phyloP scores from a whole-genome alignment of 2,113 vertebrate genomes.

The Naja naja region DNA sequence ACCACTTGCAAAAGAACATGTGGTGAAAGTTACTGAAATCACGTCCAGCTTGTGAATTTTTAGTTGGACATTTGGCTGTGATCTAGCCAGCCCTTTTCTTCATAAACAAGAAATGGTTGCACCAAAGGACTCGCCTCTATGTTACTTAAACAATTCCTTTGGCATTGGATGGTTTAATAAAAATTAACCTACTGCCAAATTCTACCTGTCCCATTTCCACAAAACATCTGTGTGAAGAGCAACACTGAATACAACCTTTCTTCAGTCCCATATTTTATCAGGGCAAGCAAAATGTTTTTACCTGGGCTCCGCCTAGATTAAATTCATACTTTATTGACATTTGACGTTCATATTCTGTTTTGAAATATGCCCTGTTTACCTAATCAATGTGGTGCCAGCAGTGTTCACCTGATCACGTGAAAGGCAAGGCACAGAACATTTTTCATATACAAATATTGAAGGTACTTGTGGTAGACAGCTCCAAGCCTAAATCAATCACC shows the following conservation, averaged over 20 bases:
- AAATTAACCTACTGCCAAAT: neutral
- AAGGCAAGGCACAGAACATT: neutral
- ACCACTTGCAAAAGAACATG: neutral
- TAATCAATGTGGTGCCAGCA: conserved; percentile 15
- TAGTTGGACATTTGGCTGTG: neutral
- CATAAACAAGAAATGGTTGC: neutral
- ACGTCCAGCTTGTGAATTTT: neutral
- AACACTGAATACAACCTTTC: neutral
- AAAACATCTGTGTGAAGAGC: accelerated
- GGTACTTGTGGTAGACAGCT: neutral
- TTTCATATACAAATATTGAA: neutral
- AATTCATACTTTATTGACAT: neutral
- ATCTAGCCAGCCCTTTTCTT: neutral
- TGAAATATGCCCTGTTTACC: neutral
- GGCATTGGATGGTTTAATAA: neutral
- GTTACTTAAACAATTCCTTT: neutral
- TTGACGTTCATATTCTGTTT: neutral
- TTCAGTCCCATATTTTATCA: neutral
- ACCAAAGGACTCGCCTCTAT: neutral
- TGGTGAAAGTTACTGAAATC: neutral
- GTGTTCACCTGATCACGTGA: neutral
- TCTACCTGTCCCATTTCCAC: neutral
- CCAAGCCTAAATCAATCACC: neutral
- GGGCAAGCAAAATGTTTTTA: accelerated
- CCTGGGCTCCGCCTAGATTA: conserved; percentile 28